Conservation (phyloP, 2,888 invertebrate species). For the Cremastinae sp. region DNA sequence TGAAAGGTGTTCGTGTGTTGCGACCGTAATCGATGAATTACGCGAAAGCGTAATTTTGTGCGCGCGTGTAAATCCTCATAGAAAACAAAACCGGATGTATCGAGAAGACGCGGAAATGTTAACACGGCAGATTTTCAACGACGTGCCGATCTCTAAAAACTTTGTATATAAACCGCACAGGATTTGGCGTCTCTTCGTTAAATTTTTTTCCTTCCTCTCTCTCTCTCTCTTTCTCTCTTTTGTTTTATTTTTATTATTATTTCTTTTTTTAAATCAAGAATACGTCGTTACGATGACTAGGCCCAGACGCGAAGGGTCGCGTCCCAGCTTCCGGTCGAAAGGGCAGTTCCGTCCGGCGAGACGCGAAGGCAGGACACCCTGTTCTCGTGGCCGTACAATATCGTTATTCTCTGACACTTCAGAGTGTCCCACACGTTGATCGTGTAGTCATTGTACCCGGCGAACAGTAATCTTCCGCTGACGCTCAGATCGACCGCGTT, state of each 20-base stretch:
- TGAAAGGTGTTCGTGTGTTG: constrained; percentile 17
- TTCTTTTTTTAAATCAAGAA: neutral
- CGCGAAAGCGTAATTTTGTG: constrained; percentile 1
- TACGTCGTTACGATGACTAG: constrained; percentile 57
- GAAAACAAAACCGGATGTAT: neutral
- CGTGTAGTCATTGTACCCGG: constrained; percentile 99
- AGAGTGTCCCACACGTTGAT: constrained; percentile 99
- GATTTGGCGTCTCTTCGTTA: too few relatives aligned
- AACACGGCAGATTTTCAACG: too few relatives aligned
- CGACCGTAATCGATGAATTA: constrained; percentile 18
- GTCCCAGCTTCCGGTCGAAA: constrained; percentile 99
- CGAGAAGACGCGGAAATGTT: too few relatives aligned
- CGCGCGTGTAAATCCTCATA: neutral
- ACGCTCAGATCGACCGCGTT: constrained; percentile 99
- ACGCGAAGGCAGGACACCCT: constrained; percentile 95
- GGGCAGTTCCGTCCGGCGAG: constrained; percentile 98
- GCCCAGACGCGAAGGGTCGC: constrained; percentile 89
- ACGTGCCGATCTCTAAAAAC: too few relatives aligned
- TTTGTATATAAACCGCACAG: too few relatives aligned
- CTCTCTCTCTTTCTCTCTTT: too few relatives aligned
- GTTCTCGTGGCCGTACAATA: constrained; percentile 98
- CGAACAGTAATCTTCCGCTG: constrained; percentile 96
- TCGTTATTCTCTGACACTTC: constrained; percentile 93
- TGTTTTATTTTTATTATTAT: too few relatives aligned
- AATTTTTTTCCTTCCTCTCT: too few relatives aligned